Conservation (phyloP, 2,888 invertebrate genomes). For the Cantharis rustica region DNA sequence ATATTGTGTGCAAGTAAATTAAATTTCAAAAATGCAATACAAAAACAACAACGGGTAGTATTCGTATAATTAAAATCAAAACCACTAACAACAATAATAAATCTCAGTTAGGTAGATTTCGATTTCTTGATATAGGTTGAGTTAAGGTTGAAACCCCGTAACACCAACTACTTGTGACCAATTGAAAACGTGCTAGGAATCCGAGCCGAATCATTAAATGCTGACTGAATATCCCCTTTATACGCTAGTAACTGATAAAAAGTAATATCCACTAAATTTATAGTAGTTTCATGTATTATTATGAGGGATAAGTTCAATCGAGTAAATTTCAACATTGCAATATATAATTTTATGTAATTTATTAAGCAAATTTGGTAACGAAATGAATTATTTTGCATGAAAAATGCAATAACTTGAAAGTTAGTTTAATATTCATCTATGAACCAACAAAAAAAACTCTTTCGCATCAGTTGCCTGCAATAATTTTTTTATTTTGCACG, state of each 20-base stretch:
- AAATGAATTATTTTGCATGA: not conserved
- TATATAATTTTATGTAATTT: not conserved
- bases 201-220: constrained; percentile 25
- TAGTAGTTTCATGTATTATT: not conserved
- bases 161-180: constrained; percentile 31
- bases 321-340: not conserved
- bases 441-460: not conserved
- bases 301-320: not conserved
- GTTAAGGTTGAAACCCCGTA: constrained; percentile 23
- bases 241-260: constrained; percentile 13
- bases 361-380: not conserved
- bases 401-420: not conserved
- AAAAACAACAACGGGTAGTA: not conserved
- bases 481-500: not conserved
- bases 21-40: not conserved
- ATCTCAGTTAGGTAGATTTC: constrained; percentile 18
- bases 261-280: constrained; percentile 5
- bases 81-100: constrained; percentile 13
- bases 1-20: not conserved
- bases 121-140: constrained; percentile 22
- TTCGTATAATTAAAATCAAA: not conserved
- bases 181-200: constrained; percentile 31
- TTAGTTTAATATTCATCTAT: not conserved
- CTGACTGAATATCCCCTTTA: constrained; percentile 27
- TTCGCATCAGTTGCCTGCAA: not conserved